These are phyloP conservation scores for Dermatemys mawii DNA, from an alignment of 2,113 vertebrate species.

Conservation along the genomic window DNA sequence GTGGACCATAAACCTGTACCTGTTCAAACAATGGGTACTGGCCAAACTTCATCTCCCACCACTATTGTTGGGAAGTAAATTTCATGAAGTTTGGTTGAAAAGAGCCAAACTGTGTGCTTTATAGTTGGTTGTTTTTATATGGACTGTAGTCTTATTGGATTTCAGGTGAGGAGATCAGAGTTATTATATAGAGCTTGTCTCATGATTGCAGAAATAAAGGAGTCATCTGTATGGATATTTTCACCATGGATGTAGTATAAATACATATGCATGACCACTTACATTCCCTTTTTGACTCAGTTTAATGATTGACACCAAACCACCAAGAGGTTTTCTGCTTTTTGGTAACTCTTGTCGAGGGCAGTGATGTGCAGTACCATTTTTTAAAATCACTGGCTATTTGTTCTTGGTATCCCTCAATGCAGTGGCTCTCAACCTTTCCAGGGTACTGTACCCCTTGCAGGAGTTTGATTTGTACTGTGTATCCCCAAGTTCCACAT, in stretches of 20 bases:
- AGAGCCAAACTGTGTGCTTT: neutral
- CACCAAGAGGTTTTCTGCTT: neutral
- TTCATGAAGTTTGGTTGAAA: neutral
- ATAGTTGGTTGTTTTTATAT: neutral
- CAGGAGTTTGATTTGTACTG: too few relatives aligned
- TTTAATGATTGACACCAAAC: neutral
- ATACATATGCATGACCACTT: accelerated
- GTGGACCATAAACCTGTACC: neutral
- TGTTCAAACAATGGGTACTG: neutral
- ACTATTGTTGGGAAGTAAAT: neutral
- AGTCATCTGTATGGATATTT: neutral
- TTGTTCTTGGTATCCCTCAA: neutral
- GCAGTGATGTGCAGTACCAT: neutral
- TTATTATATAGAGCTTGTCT: neutral
- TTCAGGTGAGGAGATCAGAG: neutral
- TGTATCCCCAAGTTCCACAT: too few relatives aligned
- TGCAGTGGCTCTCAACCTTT: too few relatives aligned
- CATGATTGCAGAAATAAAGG: neutral
- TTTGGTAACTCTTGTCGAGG: slow-evolving; percentile 8
- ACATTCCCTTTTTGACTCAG: slow-evolving; percentile 18
- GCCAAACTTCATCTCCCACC: neutral
- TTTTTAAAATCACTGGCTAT: neutral
- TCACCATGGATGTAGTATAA: neutral
- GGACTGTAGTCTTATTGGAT: neutral
- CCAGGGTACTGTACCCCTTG: too few relatives aligned